Evolutionary conservation across 2,113 vertebrate genomes (phyloP), one percentile per base, ranked within the genome.

Genomic region (Rutilus rutilus): DNA sequence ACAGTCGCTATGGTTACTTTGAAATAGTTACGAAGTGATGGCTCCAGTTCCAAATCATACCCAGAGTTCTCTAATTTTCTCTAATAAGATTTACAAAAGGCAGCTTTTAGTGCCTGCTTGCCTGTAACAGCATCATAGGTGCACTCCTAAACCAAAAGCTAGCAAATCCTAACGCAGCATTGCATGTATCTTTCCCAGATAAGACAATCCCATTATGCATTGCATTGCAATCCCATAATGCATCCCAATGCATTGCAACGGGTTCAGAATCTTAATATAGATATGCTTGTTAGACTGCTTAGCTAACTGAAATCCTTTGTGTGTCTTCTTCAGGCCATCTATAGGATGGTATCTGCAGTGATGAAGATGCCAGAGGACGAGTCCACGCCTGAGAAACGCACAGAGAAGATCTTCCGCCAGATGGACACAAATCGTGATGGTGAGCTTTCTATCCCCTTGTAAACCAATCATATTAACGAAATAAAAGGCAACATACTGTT

Each of bases 291-390:
- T 45, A 10, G 65, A 36, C 7, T 21, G 0, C 30, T 73, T 45
- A 45, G 69, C 39, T 57, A 21, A 57, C 54, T 67, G 14, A 33
- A 65, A 65, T 65, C 0, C 30, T 15, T 8, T 8, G 27, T 14
- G 30, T 81, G 67, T 33, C 6, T 85, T 80, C 15, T 86, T 81
- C 92, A 99, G 98, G 98, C 98, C 10, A 99, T 99, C 93, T 99
- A 99, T 92, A 99, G 98, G 93, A 99, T 99, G 98, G 98, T 99
- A 87, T 99, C 98, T 57, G 98, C 98, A 0, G 98, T 99, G 84
- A 99, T 99, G 98, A 99, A 99, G 94, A 99, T 99, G 98, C 98
- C 98, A 0, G 98, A 99, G 91, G 98, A 99, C 0, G 98, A 99
- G 87, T 98, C 98, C 0, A 99, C 98, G 30, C 98, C 98, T 6